Percentiles rank a stretch among this genome's conserved stretches.
Evolutionary conservation across 2,797 vertebrate species (phyloP).

Genomic region (Sebastes umbrosus): DNA sequence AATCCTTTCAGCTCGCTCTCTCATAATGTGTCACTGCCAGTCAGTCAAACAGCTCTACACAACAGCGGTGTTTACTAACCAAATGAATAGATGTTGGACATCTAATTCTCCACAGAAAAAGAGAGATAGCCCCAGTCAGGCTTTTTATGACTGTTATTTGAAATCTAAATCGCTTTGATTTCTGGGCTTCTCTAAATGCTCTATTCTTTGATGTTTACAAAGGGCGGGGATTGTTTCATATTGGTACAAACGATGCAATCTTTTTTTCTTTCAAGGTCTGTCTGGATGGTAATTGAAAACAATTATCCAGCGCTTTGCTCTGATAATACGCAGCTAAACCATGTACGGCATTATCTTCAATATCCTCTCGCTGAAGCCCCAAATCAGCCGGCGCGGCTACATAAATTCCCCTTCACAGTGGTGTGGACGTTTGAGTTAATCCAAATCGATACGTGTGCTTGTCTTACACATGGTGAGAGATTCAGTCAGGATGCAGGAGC

Average conservation of each 20-base stretch:
- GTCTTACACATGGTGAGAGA: neutral
- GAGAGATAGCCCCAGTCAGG: conserved; percentile 23
- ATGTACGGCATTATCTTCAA: conserved; percentile 32
- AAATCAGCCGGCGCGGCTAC: conserved; percentile 10
- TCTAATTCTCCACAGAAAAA: conserved; percentile 53
- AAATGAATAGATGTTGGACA: conserved; percentile 60
- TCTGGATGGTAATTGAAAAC: conserved; percentile 61
- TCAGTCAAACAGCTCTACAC: conserved; percentile 55
- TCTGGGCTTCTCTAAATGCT: conserved; percentile 34
- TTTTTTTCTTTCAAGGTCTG: conserved; percentile 38
- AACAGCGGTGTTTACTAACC: conserved; percentile 60
- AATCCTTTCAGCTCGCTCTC: conserved; percentile 69
- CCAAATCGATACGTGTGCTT: conserved; percentile 20
- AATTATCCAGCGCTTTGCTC: conserved; percentile 59
- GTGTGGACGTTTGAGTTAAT: conserved; percentile 9
- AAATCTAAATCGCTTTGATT: conserved; percentile 53
- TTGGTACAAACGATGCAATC: conserved; percentile 47
- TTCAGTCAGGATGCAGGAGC: neutral
- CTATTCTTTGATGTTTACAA: conserved; percentile 54
- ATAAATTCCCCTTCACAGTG: conserved; percentile 13
- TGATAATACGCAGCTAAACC: conserved; percentile 41
- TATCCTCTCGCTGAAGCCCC: conserved; percentile 19
- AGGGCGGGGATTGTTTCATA: conserved; percentile 45
- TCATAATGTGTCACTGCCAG: conserved; percentile 52
- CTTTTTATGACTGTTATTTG: conserved; percentile 43